Conservation (phyloP, 2,888 invertebrate species). For the Hylaea fasciaria region DNA sequence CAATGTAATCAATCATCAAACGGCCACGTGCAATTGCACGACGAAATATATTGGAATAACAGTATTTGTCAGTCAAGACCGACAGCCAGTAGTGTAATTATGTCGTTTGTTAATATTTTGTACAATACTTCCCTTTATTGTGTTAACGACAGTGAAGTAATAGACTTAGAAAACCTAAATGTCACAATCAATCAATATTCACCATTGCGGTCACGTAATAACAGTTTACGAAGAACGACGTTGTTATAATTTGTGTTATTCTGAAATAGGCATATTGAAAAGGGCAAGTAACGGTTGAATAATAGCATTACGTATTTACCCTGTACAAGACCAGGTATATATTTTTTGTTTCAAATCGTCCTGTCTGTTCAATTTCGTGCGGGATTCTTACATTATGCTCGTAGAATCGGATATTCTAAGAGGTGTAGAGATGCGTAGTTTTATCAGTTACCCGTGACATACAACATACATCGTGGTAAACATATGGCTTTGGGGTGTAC, state of each 20-base stretch:
- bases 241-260: constrained; percentile 23
- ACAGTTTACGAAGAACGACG: constrained; percentile 8
- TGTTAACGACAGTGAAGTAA: constrained; percentile 12
- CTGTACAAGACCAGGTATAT: too few relatives aligned
- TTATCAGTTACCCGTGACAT: too few relatives aligned
- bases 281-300: not conserved
- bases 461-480: too few relatives aligned
- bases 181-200: constrained; percentile 2
- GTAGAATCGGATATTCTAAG: too few relatives aligned
- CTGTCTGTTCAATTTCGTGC: too few relatives aligned
- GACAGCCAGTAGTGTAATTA: constrained; percentile 6
- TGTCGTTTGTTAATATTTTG: not conserved
- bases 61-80: not conserved
- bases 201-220: constrained; percentile 7
- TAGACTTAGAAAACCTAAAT: constrained; percentile 5
- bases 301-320: not conserved
- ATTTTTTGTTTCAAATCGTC: too few relatives aligned
- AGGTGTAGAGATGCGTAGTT: too few relatives aligned
- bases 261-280: constrained; percentile 2
- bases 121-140: constrained; percentile 4
- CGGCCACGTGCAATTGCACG: not conserved
- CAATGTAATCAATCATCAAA: not conserved
- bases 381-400: too few relatives aligned
- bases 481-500: too few relatives aligned
- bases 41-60: not conserved